phyloP scores from a whole-genome alignment of 2,113 vertebrate genomes.

The Progne subis region DNA sequence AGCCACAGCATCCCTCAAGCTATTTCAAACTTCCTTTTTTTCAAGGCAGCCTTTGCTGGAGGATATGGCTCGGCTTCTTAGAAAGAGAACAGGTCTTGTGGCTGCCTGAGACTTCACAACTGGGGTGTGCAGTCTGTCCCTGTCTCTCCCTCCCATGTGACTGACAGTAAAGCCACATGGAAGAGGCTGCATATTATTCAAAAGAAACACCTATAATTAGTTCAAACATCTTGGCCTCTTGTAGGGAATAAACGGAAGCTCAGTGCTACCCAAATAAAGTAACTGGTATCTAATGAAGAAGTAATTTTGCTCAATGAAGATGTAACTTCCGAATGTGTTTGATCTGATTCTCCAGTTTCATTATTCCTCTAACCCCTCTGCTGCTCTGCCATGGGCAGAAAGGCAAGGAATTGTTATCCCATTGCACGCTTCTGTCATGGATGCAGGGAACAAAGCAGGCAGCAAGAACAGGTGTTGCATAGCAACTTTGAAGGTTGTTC shows the following conservation, averaged over 20 bases:
- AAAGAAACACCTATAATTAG: background rate
- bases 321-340: background rate
- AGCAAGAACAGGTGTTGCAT: background rate
- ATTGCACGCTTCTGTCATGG: background rate
- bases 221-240: background rate
- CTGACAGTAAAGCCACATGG: background rate
- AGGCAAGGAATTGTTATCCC: background rate
- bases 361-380: background rate
- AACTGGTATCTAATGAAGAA: background rate
- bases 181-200: background rate
- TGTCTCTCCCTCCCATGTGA: background rate
- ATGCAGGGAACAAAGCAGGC: background rate
- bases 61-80: background rate
- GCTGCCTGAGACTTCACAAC: background rate
- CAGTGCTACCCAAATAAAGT: background rate
- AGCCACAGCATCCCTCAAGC: background rate
- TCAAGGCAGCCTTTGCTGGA: background rate
- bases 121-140: background rate
- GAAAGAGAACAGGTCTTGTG: background rate
- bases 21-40: background rate
- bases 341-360: background rate
- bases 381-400: background rate
- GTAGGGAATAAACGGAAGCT: background rate
- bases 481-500: background rate
- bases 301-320: background rate